These are phyloP conservation scores for Trissonchulus latispiculum DNA, from an alignment of 2,888 invertebrate species.

Conservation along the genomic window DNA sequence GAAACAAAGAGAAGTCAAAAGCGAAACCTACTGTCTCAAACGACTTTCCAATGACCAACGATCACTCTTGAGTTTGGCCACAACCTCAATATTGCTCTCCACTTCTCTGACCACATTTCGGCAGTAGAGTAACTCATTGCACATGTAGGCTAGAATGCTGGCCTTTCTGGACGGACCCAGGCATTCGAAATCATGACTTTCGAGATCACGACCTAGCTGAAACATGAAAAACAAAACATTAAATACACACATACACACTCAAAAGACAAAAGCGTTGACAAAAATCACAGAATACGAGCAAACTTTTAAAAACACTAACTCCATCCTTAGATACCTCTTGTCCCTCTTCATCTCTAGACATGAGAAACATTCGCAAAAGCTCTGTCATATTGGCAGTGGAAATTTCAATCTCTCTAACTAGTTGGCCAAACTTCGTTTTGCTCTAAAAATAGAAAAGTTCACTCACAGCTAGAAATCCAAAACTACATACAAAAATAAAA, in stretches of 20 bases:
- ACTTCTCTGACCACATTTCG: conserved; percentile 76
- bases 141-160: conserved; percentile 75
- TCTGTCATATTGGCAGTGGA: conserved; percentile 83
- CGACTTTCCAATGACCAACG: conserved; percentile 84
- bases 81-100: conserved; percentile 73
- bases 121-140: conserved; percentile 86
- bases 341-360: conserved; percentile 21
- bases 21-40: conserved; percentile 64
- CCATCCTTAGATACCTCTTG: too few species aligned
- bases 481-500: too few species aligned
- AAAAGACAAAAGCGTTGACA: too few species aligned
- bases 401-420: conserved; percentile 67
- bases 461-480: too few species aligned
- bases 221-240: conserved; percentile 25
- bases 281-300: too few species aligned
- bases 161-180: conserved; percentile 75
- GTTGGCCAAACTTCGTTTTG: conserved; percentile 72
- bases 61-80: conserved; percentile 74
- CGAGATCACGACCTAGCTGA: conserved; percentile 59
- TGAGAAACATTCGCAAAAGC: conserved; percentile 73
- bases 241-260: too few species aligned
- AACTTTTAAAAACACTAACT: too few species aligned
- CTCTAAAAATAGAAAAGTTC: conserved; percentile 20
- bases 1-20: too few species aligned
- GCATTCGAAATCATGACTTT: conserved; percentile 72